Evolutionary conservation across 92 coral and sea anemone genomes (phyloP).

Genomic region (Virgularia gustaviana): DNA sequence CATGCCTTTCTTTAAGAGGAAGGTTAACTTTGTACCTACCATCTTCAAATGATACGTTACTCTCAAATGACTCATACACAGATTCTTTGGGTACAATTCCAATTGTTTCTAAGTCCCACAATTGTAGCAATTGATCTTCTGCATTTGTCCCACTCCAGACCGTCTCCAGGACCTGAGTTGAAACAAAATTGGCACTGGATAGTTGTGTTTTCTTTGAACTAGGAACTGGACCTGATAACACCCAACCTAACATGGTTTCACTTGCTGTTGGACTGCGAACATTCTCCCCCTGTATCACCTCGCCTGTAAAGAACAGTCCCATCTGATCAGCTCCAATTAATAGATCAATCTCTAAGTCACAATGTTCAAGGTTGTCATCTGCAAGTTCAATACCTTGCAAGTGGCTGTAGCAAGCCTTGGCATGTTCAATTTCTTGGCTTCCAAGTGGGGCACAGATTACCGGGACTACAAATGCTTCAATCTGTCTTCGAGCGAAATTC

Average conservation of each 20-base stretch:
- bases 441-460: constrained; percentile 46
- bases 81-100: constrained; percentile 47
- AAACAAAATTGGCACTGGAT: constrained; percentile 51
- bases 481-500: constrained; percentile 9
- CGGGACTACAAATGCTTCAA: constrained; percentile 49
- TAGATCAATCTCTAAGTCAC: constrained; percentile 41
- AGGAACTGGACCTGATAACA: constrained; percentile 54
- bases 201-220: neutral
- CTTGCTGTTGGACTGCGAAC: constrained; percentile 43
- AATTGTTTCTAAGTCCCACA: constrained; percentile 39
- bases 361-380: constrained; percentile 44
- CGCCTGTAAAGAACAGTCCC: constrained; percentile 54
- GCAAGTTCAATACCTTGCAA: constrained; percentile 44
- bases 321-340: constrained; percentile 51
- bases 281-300: constrained; percentile 47
- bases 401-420: constrained; percentile 27
- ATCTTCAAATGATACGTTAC: constrained; percentile 34
- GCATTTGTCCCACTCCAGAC: neutral
- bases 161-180: constrained; percentile 42
- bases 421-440: constrained; percentile 54
- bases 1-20: too few species aligned
- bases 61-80: constrained; percentile 43
- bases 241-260: constrained; percentile 55
- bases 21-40: too few species aligned
- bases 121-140: neutral